Percentiles rank a stretch among this genome's conserved stretches.
Conservation (phyloP, 2,888 invertebrate genomes). For the Agrochola circellaris region DNA sequence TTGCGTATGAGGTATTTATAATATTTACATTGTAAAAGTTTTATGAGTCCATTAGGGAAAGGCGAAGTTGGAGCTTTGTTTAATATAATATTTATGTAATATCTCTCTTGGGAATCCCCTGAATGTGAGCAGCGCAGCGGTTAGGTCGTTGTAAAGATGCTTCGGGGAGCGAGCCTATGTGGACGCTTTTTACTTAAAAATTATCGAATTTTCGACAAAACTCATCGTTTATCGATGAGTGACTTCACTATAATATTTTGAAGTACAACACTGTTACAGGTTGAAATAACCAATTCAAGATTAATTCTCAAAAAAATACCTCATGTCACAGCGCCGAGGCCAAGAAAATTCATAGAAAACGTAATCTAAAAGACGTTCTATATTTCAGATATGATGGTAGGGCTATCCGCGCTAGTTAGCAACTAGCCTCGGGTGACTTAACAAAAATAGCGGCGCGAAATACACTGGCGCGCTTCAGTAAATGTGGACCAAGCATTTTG, state of each 20-base stretch:
- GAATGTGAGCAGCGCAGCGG: background rate
- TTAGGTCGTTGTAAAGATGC: background rate
- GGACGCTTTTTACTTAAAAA: background rate
- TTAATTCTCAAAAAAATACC: background rate
- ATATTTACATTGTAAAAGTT: slow-evolving; percentile 54
- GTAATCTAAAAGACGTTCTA: slow-evolving; percentile 27
- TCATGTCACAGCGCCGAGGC: background rate
- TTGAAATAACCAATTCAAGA: background rate
- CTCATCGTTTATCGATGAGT: background rate
- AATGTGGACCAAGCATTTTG: slow-evolving; percentile 60
- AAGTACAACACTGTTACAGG: background rate
- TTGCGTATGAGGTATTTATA: slow-evolving; percentile 45
- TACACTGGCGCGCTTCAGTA: slow-evolving; percentile 52
- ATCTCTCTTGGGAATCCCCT: slow-evolving; percentile 14
- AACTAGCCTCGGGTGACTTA: slow-evolving; percentile 64
- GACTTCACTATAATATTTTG: background rate
- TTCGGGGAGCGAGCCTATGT: no score
- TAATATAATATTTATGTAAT: slow-evolving; percentile 28
- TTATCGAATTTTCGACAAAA: background rate
- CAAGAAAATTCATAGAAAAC: slow-evolving; percentile 9
- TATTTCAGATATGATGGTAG: slow-evolving; percentile 61
- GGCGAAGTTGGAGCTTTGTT: slow-evolving; percentile 5
- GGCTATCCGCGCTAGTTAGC: slow-evolving; percentile 64
- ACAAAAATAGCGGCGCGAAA: slow-evolving; percentile 68
- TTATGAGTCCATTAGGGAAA: slow-evolving; percentile 34